Evolutionary conservation across 2,113 vertebrate species (phyloP), one percentile per base, ranked within the genome.

Genomic region (Sebastes fasciatus): DNA sequence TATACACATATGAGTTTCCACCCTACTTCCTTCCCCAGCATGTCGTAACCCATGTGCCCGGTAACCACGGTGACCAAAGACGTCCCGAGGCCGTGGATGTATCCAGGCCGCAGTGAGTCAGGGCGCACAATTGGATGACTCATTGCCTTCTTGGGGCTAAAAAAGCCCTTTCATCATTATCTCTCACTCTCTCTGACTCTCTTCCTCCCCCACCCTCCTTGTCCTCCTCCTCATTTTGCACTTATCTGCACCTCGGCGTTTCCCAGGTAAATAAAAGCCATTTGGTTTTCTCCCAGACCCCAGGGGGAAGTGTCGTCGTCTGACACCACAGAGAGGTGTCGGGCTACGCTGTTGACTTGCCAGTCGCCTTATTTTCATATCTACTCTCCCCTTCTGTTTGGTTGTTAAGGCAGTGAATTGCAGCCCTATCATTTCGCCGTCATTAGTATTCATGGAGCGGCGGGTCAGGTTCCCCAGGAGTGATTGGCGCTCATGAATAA

Each of bases 41-140:
- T 52, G 73, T 74, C 10, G 23, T 69, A 77, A 83, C 72, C 51
- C 19, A 0, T 55, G 64, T 86, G 75, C 84, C 85, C 54, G 0
- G 89, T 83, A 88, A 94, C 91, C 89, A 89, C 84, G 40, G 83
- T 90, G 91, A 92, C 91, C 77, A 61, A 86, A 79, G 69, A 73
- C n/a, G 11, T 82, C 88, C 72, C 0, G 9, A 58, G 86, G 90
- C 77, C 67, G 26, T 46, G 74, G 71, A 64, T 89, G 81, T 65
- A 79, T 86, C 86, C 79, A 67, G 88, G 86, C 85, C 64, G n/a
- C 85, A 77, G 74, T 93, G 92, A 93, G 79, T 92, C 91, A 94
- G 79, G 80, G 52, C 70, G 52, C 74, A 74, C 73, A 86, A 88
- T 88, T 86, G 81, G 73, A 83, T 93, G 91, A 93, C 73, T 92